These are phyloP conservation scores for Drosophila mimetica DNA, from an alignment of 2,888 invertebrate species.

Conservation along the genomic window DNA sequence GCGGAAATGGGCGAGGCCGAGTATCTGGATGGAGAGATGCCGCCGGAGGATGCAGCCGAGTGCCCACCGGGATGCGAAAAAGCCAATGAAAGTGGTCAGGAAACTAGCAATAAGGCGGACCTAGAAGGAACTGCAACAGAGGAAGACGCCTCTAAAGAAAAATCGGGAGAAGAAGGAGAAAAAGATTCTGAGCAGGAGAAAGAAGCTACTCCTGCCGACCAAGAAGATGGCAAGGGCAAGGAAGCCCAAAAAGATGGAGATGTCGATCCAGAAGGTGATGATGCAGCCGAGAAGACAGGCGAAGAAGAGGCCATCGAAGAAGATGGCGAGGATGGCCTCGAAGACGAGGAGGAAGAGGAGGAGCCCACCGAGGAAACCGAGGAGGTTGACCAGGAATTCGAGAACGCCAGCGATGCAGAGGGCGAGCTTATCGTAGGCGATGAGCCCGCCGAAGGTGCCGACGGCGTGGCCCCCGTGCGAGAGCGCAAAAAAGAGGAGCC, in stretches of 20 bases:
- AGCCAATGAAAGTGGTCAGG: conserved; percentile 5
- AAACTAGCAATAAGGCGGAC: background rate
- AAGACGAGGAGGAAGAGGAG: conserved; percentile 33
- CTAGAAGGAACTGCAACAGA: background rate
- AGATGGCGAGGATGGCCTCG: conserved; percentile 29
- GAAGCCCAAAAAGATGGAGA: conserved; percentile 16
- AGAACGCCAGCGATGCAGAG: conserved; percentile 49
- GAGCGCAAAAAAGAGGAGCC: conserved; percentile 57
- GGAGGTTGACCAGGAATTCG: conserved; percentile 21
- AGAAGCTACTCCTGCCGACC: too few species aligned
- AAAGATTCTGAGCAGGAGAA: background rate
- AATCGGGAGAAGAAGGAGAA: background rate
- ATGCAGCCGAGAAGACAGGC: conserved; percentile 13
- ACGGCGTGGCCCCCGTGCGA: conserved; percentile 25
- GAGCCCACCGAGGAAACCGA: conserved; percentile 14
- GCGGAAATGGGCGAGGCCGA: conserved; percentile 61
- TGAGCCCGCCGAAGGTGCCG: conserved; percentile 47
- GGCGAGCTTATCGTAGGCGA: conserved; percentile 64
- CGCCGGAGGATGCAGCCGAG: conserved; percentile 35
- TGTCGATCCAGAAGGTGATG: background rate
- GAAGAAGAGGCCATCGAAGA: conserved; percentile 29
- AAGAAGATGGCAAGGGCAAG: background rate
- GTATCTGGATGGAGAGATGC: conserved; percentile 60
- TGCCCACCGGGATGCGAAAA: conserved; percentile 12
- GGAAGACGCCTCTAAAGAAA: background rate